These are phyloP conservation scores for Agrenia bidenticulata DNA, from an alignment of 2,888 invertebrate species.

Conservation along the genomic window DNA sequence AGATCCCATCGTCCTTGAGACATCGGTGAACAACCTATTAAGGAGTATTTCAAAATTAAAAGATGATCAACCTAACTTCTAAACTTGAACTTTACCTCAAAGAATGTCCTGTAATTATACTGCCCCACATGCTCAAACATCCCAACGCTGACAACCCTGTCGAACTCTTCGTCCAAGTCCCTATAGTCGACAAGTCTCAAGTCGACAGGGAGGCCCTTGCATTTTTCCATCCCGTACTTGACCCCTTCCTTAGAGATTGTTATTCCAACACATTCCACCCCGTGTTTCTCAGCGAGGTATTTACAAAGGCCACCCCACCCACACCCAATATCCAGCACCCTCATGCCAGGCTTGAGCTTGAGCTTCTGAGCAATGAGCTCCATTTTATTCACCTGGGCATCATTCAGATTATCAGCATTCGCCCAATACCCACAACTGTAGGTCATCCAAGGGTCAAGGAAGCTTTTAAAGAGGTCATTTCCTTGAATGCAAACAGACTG, in stretches of 20 bases:
- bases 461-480: constrained; percentile 41
- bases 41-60: background rate
- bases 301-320: constrained; percentile 30
- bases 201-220: constrained; percentile 30
- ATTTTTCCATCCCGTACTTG: constrained; percentile 22
- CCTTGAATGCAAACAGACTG: constrained; percentile 28
- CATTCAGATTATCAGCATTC: constrained; percentile 36
- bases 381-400: constrained; percentile 49
- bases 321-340: constrained; percentile 35
- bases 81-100: constrained; percentile 24
- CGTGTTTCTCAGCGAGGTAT: constrained; percentile 28
- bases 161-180: constrained; percentile 31
- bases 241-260: constrained; percentile 31
- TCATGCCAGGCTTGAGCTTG: constrained; percentile 49
- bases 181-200: constrained; percentile 29
- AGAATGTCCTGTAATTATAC: constrained; percentile 13
- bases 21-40: constrained; percentile 36
- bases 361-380: constrained; percentile 44
- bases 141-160: constrained; percentile 32
- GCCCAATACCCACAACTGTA: constrained; percentile 49
- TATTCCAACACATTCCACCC: constrained; percentile 34
- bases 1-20: constrained; percentile 33
- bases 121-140: constrained; percentile 20
- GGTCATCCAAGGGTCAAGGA: constrained; percentile 43
- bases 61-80: constrained; percentile 18